Conservation (phyloP, 2,797 vertebrate species). For the Paedocypris micromegethes region DNA sequence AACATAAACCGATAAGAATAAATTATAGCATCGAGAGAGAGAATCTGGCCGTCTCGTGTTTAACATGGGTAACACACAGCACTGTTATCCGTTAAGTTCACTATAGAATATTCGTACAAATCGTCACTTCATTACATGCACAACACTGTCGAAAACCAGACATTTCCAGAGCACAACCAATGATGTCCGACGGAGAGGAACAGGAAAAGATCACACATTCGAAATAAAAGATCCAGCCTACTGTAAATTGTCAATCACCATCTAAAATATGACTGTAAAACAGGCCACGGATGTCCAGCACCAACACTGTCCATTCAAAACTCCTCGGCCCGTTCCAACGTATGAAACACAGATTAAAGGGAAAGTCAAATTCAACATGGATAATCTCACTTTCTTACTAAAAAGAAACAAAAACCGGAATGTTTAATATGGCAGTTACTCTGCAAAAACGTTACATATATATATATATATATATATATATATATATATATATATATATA, state of each 20-base stretch:
- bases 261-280: background rate
- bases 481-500: slow-evolving; percentile 3
- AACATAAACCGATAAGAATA: slow-evolving; percentile 6
- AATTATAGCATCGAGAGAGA: background rate
- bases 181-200: background rate
- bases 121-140: slow-evolving; percentile 58
- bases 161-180: slow-evolving; percentile 43
- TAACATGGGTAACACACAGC: slow-evolving; percentile 27
- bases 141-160: slow-evolving; percentile 52
- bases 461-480: background rate
- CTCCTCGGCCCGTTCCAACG: too few relatives aligned
- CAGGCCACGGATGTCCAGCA: slow-evolving; percentile 18
- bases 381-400: slow-evolving; percentile 43
- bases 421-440: slow-evolving; percentile 72
- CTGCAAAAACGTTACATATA: slow-evolving; percentile 46
- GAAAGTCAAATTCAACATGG: slow-evolving; percentile 51
- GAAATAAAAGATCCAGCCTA: background rate
- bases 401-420: slow-evolving; percentile 63
- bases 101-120: slow-evolving; percentile 45
- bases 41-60: slow-evolving; percentile 1
- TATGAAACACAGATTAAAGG: slow-evolving; percentile 58
- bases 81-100: slow-evolving; percentile 39
- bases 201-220: slow-evolving; percentile 4
- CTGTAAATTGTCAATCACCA: slow-evolving; percentile 53
- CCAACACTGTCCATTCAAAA: slow-evolving; percentile 46